Conservation (phyloP, 2,113 vertebrate species). For the Pipa parva region DNA sequence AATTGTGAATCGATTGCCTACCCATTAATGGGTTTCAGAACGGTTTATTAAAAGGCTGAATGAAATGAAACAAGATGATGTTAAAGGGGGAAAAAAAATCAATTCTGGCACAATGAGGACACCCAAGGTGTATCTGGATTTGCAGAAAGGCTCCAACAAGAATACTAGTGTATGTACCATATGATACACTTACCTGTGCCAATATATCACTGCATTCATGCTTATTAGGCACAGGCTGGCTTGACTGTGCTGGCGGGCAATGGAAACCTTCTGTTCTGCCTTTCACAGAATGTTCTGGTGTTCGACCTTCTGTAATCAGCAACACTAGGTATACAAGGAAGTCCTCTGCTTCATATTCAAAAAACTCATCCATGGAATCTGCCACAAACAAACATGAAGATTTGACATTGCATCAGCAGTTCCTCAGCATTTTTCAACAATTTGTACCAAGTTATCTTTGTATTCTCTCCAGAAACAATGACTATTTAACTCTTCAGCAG, state of each 20-base stretch:
- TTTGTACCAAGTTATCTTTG: not conserved
- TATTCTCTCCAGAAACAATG: not conserved
- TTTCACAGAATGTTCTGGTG: conserved; percentile 89
- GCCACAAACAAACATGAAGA: conserved; percentile 34
- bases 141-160: not conserved
- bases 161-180: not conserved
- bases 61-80: too few species aligned
- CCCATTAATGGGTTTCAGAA: too few species aligned
- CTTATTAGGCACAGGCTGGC: conserved; percentile 73
- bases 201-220: conserved; percentile 93
- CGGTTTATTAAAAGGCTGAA: too few species aligned
- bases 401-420: not conserved
- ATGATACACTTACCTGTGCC: conserved; percentile 74
- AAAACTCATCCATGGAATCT: conserved; percentile 93
- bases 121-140: not conserved
- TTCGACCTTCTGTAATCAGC: conserved; percentile 94
- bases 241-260: conserved; percentile 90
- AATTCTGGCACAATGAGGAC: too few species aligned
- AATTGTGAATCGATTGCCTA: too few species aligned
- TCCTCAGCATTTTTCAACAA: not conserved
- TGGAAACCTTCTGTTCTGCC: conserved; percentile 92
- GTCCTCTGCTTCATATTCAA: conserved; percentile 95
- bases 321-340: conserved; percentile 92
- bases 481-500: not conserved
- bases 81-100: too few species aligned